Percentiles rank a stretch among this genome's conserved stretches.
Evolutionary conservation across 1,140 invertebrate species (phyloP).

Genomic region (Drosophila kohkoa): DNA sequence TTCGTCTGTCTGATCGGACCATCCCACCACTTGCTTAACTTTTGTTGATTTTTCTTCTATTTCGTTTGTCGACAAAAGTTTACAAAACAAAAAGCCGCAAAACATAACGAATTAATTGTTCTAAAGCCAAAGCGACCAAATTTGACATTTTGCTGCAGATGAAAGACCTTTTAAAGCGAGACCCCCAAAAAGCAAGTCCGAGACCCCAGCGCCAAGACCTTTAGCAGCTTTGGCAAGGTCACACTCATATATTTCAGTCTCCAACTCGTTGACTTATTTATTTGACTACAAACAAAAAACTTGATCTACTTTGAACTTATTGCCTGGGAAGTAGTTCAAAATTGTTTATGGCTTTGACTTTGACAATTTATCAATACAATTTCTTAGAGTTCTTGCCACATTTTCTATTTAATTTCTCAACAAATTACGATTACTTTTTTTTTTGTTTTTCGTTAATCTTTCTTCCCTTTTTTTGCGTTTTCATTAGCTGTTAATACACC

Average conservation of each 20-base stretch:
- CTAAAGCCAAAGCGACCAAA: conserved; percentile 50
- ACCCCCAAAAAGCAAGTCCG: neutral
- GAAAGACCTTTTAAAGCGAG: conserved; percentile 47
- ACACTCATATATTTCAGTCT: conserved; percentile 3
- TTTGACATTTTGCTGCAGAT: conserved; percentile 33
- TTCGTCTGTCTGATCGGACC: conserved; percentile 16
- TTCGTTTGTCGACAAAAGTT: conserved; percentile 18
- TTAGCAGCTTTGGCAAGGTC: conserved; percentile 16
- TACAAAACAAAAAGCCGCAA: conserved; percentile 28
- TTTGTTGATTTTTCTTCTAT: conserved; percentile 11
- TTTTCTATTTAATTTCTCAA: too few relatives aligned
- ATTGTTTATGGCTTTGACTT: neutral
- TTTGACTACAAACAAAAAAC: neutral
- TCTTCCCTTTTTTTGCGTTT: neutral
- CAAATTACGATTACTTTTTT: neutral
- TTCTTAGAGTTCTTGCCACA: too few relatives aligned
- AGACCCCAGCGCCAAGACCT: conserved; percentile 14
- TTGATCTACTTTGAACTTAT: conserved; percentile 2
- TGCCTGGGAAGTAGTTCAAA: neutral
- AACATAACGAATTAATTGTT: conserved; percentile 68
- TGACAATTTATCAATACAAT: too few relatives aligned
- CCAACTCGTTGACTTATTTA: conserved; percentile 11
- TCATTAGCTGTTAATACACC: neutral
- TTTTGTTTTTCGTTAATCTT: neutral
- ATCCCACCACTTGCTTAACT: conserved; percentile 9